phyloP scores from a whole-genome alignment of 2,113 vertebrate genomes.

The Pelodiscus sinensis region DNA sequence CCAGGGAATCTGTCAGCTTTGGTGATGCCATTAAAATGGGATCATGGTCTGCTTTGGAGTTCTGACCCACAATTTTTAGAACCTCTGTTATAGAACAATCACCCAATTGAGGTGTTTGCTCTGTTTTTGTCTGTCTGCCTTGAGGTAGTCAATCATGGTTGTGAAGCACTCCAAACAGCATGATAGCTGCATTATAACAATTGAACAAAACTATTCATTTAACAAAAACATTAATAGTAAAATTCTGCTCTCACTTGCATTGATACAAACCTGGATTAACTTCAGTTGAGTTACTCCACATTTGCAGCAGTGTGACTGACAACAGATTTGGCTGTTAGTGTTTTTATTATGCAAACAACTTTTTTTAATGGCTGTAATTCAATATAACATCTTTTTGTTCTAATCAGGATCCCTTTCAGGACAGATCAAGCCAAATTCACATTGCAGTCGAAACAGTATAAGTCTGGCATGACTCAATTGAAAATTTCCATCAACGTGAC shows the following conservation, averaged over 20 bases:
- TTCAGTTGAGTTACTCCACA: slow-evolving; percentile 32
- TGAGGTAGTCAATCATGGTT: background rate
- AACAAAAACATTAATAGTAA: background rate
- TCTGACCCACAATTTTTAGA: no score
- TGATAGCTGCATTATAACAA: background rate
- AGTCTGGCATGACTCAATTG: background rate
- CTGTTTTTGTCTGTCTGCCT: background rate
- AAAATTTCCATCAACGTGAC: background rate
- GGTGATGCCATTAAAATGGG: no score
- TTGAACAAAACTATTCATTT: background rate
- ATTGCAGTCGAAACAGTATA: accelerated
- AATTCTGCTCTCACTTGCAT: background rate
- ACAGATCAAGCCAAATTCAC: background rate
- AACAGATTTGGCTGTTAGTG: slow-evolving; percentile 5
- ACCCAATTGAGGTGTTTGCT: background rate
- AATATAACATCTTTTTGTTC: background rate
- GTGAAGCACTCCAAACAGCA: background rate
- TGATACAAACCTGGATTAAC: background rate
- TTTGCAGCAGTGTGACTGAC: background rate
- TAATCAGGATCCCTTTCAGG: background rate
- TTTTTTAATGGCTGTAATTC: background rate
- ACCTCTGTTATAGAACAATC: background rate
- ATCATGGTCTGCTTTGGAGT: no score
- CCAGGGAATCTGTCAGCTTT: no score
- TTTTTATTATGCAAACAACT: slow-evolving; percentile 10